Evolutionary conservation across 1,140 invertebrate genomes (phyloP).

Genomic region (Listronotus bonariensis): DNA sequence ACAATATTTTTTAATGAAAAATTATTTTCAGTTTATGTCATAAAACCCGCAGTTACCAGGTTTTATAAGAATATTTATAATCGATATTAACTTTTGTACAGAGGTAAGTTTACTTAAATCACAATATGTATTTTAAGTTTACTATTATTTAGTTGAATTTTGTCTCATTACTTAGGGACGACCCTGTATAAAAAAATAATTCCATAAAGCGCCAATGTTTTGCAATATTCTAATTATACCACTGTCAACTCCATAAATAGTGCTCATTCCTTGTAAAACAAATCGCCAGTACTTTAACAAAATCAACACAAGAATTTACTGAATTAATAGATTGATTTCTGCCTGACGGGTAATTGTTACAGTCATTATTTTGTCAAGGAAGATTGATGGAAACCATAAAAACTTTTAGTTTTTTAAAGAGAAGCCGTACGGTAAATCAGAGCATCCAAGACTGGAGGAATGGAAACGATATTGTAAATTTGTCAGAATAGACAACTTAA

Average conservation of each 20-base stretch:
- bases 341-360: conserved; percentile 15
- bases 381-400: conserved; percentile 26
- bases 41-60: too few species aligned
- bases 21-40: too few species aligned
- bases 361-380: conserved; percentile 29
- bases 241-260: conserved; percentile 4
- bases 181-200: too few species aligned
- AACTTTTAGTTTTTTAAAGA: conserved; percentile 11
- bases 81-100: too few species aligned
- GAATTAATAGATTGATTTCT: conserved; percentile 28
- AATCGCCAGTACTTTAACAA: background rate
- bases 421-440: background rate
- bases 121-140: too few species aligned
- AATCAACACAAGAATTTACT: background rate
- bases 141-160: too few species aligned
- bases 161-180: too few species aligned
- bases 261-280: conserved; percentile 14
- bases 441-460: conserved; percentile 8
- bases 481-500: conserved; percentile 6
- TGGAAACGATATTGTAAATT: conserved; percentile 32
- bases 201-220: too few species aligned
- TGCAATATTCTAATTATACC: too few species aligned
- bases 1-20: too few species aligned
- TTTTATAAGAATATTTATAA: too few species aligned
- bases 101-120: too few species aligned